Conservation (phyloP, 2,797 vertebrate species). For the Schizothorax lantsangensis region DNA sequence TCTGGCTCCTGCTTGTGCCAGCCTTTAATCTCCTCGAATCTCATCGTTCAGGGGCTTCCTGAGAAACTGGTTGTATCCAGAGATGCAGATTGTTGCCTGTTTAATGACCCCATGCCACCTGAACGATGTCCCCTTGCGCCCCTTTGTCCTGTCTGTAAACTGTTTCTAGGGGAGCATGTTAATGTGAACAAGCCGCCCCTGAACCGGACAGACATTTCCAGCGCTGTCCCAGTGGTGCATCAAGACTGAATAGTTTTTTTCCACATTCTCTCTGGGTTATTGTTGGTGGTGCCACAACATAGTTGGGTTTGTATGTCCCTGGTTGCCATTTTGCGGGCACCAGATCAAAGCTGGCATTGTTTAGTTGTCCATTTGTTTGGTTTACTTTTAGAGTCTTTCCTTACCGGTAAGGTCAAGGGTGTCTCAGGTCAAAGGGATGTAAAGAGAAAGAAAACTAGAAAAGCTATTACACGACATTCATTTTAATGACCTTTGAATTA, state of each 20-base stretch:
- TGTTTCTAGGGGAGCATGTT: conserved; percentile 18
- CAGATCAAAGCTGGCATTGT: conserved; percentile 65
- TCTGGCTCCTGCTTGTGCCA: conserved; percentile 48
- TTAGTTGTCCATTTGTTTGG: conserved; percentile 44
- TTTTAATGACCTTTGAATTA: background rate
- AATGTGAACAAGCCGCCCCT: conserved; percentile 32
- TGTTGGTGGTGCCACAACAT: conserved; percentile 52
- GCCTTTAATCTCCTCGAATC: conserved; percentile 52
- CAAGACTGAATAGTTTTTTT: conserved; percentile 57
- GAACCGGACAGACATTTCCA: conserved; percentile 41
- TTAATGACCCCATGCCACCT: conserved; percentile 34
- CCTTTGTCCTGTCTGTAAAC: conserved; percentile 38
- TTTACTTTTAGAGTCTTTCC: conserved; percentile 41
- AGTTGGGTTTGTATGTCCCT: conserved; percentile 48
- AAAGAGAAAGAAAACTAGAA: background rate
- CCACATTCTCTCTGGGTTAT: conserved; percentile 47
- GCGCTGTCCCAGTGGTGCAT: conserved; percentile 36
- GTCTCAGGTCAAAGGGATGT: conserved; percentile 10
- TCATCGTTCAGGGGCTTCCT: conserved; percentile 46
- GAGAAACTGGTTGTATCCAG: conserved; percentile 38
- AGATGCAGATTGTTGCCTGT: conserved; percentile 33
- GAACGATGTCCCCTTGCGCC: conserved; percentile 6
- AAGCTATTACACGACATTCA: background rate
- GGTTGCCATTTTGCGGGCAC: conserved; percentile 53
- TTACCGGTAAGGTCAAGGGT: conserved; percentile 27